Percentiles rank a stretch among this genome's conserved stretches.
Conservation (phyloP, 2,797 vertebrate genomes). For the Sebastes steindachneri region DNA sequence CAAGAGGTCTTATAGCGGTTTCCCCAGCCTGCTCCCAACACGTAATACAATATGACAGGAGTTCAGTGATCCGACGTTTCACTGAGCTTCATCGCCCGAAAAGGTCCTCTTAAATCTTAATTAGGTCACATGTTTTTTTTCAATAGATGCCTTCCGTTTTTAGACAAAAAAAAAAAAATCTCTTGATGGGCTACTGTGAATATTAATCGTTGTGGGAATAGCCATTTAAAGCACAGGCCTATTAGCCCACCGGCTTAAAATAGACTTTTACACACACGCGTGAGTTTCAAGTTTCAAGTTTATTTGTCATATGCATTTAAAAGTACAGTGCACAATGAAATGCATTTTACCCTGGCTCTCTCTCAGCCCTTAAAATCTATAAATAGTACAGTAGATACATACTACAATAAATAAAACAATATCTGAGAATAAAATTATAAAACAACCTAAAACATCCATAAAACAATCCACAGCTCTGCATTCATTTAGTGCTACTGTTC, state of each 20-base stretch:
- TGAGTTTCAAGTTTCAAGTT: not conserved
- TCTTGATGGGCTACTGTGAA: slow-evolving; percentile 48
- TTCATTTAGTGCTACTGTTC: too few relatives aligned
- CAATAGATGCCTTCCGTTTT: slow-evolving; percentile 40
- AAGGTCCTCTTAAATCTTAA: slow-evolving; percentile 42
- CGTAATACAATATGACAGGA: slow-evolving; percentile 18
- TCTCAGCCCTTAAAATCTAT: too few relatives aligned
- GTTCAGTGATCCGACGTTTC: slow-evolving; percentile 42
- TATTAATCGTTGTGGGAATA: slow-evolving; percentile 66
- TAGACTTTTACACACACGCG: slow-evolving; percentile 63
- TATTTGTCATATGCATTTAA: too few relatives aligned
- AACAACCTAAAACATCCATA: too few relatives aligned
- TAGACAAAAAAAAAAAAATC: slow-evolving; percentile 11
- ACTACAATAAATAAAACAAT: too few relatives aligned
- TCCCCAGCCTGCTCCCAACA: too few relatives aligned
- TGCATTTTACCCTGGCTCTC: too few relatives aligned
- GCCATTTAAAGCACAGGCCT: slow-evolving; percentile 58
- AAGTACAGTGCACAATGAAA: too few relatives aligned
- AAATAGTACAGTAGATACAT: too few relatives aligned
- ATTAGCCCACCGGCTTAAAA: slow-evolving; percentile 54
- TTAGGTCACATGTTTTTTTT: slow-evolving; percentile 58
- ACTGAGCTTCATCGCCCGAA: slow-evolving; percentile 19
- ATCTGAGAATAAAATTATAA: too few relatives aligned
- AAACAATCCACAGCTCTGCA: too few relatives aligned
- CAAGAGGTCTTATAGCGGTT: too few relatives aligned